Base-by-base conservation (phyloP, 2,888 invertebrate genomes). In the Drosophila austrosaltans region DNA sequence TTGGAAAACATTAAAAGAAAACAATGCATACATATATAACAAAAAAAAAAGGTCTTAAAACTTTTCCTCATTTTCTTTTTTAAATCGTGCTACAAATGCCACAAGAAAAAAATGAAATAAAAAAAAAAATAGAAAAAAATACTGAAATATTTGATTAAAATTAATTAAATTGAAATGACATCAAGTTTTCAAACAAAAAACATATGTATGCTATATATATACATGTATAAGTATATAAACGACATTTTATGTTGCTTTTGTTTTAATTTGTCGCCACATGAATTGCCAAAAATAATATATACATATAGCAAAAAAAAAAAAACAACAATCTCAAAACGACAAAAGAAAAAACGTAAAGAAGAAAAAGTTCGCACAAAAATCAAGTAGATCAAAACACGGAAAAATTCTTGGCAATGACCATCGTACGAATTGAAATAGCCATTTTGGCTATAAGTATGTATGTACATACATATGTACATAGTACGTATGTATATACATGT, bases 341-440 rank as follows among this genome's bases (percentile, higher is more conserved):
- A 39, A 65, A 30, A 63, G 64, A 36, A 53, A 3, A 61, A 53
- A 56, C 57, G 65, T 61, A 65, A 69, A 65, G 62, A 65, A 77
- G 75, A 76, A 74, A 77, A 77, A 77, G 81, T 72, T 74, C 69
- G 63, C 69, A 68, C 63, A 67, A 60, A 63, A 58, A 76, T 48
- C 48, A 76, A 76, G 81, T 48, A 85, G 89, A 89, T 85, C 84
- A 89, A 85, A 85, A 89, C 85, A 86, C 89, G 87, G 87, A 89
- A 89, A 86, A 86, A 89, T 87, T 86, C 86, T 86, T 86, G 86
- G 86, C 86, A 86, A 87, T 86, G 86, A 86, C 89, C 86, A 87
- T 89, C 89, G 76, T 72, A 75, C 69, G 74, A 80, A 83, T 78
- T 82, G 82, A 87, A 87, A 83, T 87, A 83, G 88, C 89, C 82